Conservation (phyloP, 2,113 vertebrate species). For the Micromys minutus region DNA sequence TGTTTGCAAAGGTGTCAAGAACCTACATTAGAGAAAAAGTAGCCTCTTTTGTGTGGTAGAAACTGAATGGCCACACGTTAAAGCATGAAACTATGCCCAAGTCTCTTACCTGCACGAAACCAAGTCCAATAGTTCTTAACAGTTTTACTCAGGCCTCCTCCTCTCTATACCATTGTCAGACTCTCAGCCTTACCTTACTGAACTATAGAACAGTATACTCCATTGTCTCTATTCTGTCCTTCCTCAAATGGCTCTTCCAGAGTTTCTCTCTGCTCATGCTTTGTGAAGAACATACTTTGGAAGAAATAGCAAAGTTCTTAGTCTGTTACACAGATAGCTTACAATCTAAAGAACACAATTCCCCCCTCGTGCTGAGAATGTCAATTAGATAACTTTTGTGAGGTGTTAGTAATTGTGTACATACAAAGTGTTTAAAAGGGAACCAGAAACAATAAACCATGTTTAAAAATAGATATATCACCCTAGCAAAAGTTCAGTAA, state of each 20-base stretch:
- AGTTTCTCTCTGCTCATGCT: constrained; percentile 3
- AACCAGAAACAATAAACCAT: not conserved
- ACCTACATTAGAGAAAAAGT: not conserved
- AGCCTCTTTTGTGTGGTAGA: not conserved
- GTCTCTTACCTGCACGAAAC: not conserved
- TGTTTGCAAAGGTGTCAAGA: not conserved
- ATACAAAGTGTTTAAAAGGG: constrained; percentile 17
- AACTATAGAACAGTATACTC: not conserved
- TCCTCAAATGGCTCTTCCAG: not conserved
- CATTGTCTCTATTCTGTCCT: not conserved
- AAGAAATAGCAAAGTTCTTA: not conserved
- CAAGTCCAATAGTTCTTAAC: not conserved
- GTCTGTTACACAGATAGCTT: not conserved
- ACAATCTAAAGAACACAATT: not conserved
- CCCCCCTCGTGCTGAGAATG: not conserved
- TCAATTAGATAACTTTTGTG: not conserved
- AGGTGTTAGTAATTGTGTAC: not conserved
- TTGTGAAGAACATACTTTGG: not conserved
- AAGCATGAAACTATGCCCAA: not conserved
- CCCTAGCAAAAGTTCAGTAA: not conserved
- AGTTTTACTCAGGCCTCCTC: not conserved
- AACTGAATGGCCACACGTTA: not conserved
- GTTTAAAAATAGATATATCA: not conserved
- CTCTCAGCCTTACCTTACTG: not conserved
- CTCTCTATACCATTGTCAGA: not conserved